phyloP scores from a whole-genome alignment of 35 echinoderm and acorn worm species.

The Amphiura filiformis region DNA sequence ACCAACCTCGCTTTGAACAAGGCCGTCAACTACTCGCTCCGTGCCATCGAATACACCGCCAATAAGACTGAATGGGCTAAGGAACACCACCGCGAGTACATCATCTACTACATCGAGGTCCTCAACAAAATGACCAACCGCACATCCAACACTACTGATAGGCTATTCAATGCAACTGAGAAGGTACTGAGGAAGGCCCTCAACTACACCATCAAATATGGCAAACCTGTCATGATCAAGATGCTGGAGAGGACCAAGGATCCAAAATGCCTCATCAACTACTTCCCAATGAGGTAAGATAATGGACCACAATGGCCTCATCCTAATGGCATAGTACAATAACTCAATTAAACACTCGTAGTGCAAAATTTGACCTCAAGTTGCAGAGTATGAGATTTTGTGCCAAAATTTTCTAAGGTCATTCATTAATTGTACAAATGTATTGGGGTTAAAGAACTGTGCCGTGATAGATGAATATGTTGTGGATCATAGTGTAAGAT shows the following conservation, averaged over 20 bases:
- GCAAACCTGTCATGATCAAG: background rate
- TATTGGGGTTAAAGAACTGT: no score
- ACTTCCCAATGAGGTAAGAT: slow-evolving; percentile 14
- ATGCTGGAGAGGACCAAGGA: slow-evolving; percentile 48
- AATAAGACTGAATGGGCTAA: slow-evolving; percentile 40
- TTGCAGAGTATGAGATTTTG: no score
- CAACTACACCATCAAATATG: slow-evolving; percentile 18
- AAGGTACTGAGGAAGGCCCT: background rate
- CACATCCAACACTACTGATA: slow-evolving; percentile 1
- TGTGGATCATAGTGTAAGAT: no score
- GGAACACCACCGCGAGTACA: slow-evolving; percentile 29
- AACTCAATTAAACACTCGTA: no score
- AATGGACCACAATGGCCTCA: no score
- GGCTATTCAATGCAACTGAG: slow-evolving; percentile 32
- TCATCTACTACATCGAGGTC: slow-evolving; percentile 28
- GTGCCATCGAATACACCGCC: slow-evolving; percentile 33
- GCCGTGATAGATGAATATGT: no score
- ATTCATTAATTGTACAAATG: no score
- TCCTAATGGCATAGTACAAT: no score
- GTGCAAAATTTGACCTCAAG: no score
- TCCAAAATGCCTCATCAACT: slow-evolving; percentile 50
- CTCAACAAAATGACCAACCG: slow-evolving; percentile 20
- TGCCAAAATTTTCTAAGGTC: no score
- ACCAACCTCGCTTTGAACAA: slow-evolving; percentile 16
- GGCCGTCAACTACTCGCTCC: slow-evolving; percentile 36